Conservation (phyloP, 2,797 vertebrate species). For the Argentina silus region DNA sequence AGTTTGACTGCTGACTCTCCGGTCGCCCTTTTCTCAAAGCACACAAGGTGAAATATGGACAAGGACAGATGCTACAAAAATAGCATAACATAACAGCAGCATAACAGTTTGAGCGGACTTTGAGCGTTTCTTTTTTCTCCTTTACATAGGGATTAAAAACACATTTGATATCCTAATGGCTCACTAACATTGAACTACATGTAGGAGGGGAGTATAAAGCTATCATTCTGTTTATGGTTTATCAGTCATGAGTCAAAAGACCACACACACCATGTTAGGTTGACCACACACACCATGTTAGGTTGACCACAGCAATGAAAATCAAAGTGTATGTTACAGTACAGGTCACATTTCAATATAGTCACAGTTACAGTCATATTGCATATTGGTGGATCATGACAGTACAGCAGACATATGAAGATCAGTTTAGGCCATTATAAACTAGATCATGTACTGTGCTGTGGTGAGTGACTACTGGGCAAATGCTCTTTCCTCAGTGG, state of each 20-base stretch:
- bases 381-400: background rate
- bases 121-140: too few relatives aligned
- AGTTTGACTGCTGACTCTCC: conserved; percentile 21
- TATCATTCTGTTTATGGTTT: background rate
- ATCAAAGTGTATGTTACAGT: background rate
- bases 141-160: too few relatives aligned
- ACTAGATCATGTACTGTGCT: background rate
- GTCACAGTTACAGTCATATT: background rate
- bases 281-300: conserved; percentile 31
- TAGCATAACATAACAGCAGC: too few relatives aligned
- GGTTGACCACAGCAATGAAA: conserved; percentile 32
- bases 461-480: background rate
- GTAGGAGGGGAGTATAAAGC: conserved; percentile 17
- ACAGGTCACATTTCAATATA: background rate
- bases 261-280: conserved; percentile 42
- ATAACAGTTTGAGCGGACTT: too few relatives aligned
- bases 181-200: background rate
- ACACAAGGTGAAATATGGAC: conserved; percentile 29
- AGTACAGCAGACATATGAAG: background rate
- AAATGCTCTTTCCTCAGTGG: background rate
- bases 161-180: too few relatives aligned
- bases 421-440: background rate
- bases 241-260: conserved; percentile 25
- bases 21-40: conserved; percentile 13
- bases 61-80: conserved; percentile 39